These are phyloP conservation scores for Xiphydria camelus DNA, from an alignment of 2,888 invertebrate species.

Conservation along the genomic window DNA sequence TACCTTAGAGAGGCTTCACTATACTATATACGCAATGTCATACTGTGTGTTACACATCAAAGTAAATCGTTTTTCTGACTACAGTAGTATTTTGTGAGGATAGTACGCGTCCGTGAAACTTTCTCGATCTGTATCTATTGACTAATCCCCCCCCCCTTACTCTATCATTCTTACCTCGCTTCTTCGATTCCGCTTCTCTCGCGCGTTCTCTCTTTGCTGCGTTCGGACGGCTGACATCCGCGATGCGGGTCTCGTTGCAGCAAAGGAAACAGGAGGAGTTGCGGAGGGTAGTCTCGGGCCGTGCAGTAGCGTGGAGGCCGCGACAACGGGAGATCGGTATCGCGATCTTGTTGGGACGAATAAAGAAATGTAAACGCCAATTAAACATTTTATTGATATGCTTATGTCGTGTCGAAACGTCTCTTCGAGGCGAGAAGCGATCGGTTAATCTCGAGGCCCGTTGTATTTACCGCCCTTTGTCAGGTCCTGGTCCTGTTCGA, in stretches of 20 bases:
- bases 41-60: no score
- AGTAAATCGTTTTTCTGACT: no score
- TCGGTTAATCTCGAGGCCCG: slow-evolving; percentile 19
- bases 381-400: slow-evolving; percentile 56
- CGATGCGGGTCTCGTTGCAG: slow-evolving; percentile 5
- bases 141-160: no score
- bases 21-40: no score
- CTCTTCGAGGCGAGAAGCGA: no score
- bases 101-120: no score
- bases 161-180: not conserved
- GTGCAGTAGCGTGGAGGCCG: slow-evolving; percentile 7
- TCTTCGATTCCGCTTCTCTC: not conserved
- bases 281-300: not conserved
- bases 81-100: no score
- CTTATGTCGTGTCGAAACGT: slow-evolving; percentile 49
- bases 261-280: not conserved
- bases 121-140: no score
- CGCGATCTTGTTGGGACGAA: slow-evolving; percentile 48
- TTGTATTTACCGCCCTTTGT: no score
- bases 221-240: slow-evolving; percentile 3
- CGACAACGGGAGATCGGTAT: slow-evolving; percentile 38
- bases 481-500: no score
- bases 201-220: slow-evolving; percentile 1
- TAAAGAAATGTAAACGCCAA: slow-evolving; percentile 55
- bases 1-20: no score